phyloP scores from a whole-genome alignment of 2,888 invertebrate species.

The Aelia acuminata region DNA sequence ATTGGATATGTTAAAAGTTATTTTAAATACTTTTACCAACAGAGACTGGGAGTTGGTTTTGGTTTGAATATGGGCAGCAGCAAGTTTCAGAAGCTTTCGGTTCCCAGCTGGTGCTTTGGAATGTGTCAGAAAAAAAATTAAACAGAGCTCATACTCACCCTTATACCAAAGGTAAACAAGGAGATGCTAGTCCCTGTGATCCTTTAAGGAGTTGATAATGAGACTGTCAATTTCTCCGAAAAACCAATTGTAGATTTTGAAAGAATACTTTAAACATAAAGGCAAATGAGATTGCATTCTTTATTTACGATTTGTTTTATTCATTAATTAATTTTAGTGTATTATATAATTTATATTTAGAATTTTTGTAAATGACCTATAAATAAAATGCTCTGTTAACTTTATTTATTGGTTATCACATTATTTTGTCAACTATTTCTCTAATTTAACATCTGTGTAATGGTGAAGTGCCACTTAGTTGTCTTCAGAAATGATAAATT shows the following conservation, averaged over 20 bases:
- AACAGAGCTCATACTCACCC: slow-evolving; percentile 33
- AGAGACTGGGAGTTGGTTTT: slow-evolving; percentile 29
- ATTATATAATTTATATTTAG: not conserved
- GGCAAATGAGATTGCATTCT: slow-evolving; percentile 36
- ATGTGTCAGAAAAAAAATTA: slow-evolving; percentile 37
- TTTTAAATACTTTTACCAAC: not conserved
- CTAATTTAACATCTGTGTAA: not conserved
- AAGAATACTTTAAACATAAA: not conserved
- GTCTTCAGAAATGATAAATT: not conserved
- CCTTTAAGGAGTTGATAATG: not conserved
- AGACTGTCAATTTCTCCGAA: not conserved
- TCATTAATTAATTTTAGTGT: not conserved
- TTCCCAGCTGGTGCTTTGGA: slow-evolving; percentile 17
- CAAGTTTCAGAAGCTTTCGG: not conserved
- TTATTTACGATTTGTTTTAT: not conserved
- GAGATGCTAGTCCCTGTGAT: not conserved
- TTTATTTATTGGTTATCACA: not conserved
- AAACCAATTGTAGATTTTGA: not conserved
- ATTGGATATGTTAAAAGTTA: not conserved
- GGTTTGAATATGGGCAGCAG: slow-evolving; percentile 35
- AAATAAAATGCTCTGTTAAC: not conserved
- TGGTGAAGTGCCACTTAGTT: not conserved
- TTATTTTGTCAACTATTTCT: not conserved
- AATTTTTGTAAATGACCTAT: not conserved
- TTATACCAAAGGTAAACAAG: not conserved